phyloP scores from a whole-genome alignment of 2,797 vertebrate species.

The Hydrolagus colliei region DNA sequence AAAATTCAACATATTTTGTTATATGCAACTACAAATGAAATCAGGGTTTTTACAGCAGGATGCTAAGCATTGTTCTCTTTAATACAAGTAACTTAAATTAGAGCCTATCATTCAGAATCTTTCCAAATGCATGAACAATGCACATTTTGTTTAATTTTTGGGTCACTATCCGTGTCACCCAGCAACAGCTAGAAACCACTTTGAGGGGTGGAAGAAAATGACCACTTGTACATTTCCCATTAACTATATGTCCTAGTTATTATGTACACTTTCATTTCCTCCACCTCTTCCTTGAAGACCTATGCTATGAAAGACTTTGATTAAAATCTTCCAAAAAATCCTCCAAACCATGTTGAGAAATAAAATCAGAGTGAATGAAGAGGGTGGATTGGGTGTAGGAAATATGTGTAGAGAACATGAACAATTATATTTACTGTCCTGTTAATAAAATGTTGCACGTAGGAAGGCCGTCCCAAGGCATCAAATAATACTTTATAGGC shows the following conservation, averaged over 20 bases:
- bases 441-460: not conserved
- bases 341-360: not conserved
- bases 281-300: not conserved
- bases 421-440: constrained; percentile 5
- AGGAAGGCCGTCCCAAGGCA: not conserved
- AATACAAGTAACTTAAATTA: not conserved
- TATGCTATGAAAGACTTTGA: not conserved
- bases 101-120: not conserved
- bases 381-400: not conserved
- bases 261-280: too few species aligned
- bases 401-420: not conserved
- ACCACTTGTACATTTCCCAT: not conserved
- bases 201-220: not conserved
- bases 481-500: not conserved
- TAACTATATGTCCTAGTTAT: not conserved
- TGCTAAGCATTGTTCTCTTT: not conserved
- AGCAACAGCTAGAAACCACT: not conserved
- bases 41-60: not conserved
- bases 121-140: not conserved
- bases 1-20: not conserved
- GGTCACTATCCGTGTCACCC: not conserved
- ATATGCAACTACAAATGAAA: not conserved
- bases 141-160: not conserved
- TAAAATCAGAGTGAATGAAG: not conserved
- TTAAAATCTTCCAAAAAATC: not conserved